Conservation (phyloP, 2,797 vertebrate species). For the Spondyliosoma cantharus region DNA sequence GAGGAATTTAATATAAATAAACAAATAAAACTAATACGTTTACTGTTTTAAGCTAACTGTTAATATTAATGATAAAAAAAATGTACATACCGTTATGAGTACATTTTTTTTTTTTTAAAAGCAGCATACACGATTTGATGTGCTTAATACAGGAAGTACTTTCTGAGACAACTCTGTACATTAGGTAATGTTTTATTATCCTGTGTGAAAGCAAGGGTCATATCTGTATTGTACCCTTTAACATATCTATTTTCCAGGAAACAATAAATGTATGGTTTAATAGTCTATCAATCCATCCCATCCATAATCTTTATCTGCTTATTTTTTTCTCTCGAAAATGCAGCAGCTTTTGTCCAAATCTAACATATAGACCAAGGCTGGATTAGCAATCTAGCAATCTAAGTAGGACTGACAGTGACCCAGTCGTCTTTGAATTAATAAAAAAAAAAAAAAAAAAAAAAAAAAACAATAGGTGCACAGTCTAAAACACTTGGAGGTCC, state of each 20-base stretch:
- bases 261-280: not conserved
- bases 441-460: too few relatives aligned
- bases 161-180: not conserved
- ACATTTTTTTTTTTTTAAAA: too few relatives aligned
- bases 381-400: not conserved
- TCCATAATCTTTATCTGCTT: not conserved
- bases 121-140: not conserved
- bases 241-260: slow-evolving; percentile 5
- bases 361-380: not conserved
- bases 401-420: too few relatives aligned
- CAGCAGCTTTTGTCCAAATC: not conserved
- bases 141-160: not conserved
- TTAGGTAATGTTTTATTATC: not conserved
- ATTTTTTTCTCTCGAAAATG: not conserved
- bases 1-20: not conserved
- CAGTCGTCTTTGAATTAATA: not conserved
- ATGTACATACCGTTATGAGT: too few relatives aligned
- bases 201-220: not conserved
- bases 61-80: too few relatives aligned
- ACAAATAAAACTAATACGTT: not conserved
- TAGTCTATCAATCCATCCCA: not conserved
- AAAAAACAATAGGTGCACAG: not conserved
- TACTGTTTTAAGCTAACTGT: too few relatives aligned
- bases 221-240: not conserved
- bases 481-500: not conserved